Evolutionary conservation across 30 jellyfish, hydroid and myxozoan species (phyloP).

Genomic region (Chrysaora quinquecirrha): DNA sequence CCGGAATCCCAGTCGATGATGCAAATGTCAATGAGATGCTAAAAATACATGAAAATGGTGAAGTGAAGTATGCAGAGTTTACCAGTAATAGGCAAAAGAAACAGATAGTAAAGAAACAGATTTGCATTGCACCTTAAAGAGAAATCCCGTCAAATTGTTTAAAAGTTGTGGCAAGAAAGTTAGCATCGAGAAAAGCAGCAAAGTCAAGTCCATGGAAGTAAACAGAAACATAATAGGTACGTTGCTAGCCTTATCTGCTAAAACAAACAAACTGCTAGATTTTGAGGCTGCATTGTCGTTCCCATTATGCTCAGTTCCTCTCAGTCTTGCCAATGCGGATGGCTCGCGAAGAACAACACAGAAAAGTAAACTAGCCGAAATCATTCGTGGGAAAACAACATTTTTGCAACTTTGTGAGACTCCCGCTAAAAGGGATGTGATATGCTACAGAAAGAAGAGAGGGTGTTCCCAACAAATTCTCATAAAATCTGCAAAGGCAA

Average conservation of each 20-base stretch:
- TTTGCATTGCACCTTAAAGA: not conserved
- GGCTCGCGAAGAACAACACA: conserved; percentile 45
- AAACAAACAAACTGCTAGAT: conserved; percentile 24
- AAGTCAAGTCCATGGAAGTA: conserved; percentile 43
- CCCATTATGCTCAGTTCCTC: conserved; percentile 37
- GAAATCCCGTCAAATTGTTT: conserved; percentile 24
- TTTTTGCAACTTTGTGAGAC: not conserved
- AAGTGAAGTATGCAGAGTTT: conserved; percentile 1
- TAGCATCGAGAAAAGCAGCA: not conserved
- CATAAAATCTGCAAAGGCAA: conserved; percentile 13
- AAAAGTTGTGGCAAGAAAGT: conserved; percentile 18
- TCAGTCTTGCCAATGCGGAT: conserved; percentile 62
- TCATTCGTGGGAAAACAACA: not conserved
- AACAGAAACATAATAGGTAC: conserved; percentile 45
- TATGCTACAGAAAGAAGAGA: conserved; percentile 4
- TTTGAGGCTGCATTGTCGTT: conserved; percentile 33
- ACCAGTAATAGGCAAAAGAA: not conserved
- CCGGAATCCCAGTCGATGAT: conserved; percentile 28
- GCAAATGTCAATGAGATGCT: conserved; percentile 29
- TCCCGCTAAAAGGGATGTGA: not conserved
- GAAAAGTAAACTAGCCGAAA: conserved; percentile 32
- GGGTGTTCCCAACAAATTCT: conserved; percentile 18
- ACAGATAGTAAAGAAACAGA: not conserved
- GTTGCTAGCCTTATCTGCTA: conserved; percentile 33
- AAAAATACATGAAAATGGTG: not conserved